Conservation (phyloP, 2,113 vertebrate genomes). For the Phalacrocorax brasilianus region DNA sequence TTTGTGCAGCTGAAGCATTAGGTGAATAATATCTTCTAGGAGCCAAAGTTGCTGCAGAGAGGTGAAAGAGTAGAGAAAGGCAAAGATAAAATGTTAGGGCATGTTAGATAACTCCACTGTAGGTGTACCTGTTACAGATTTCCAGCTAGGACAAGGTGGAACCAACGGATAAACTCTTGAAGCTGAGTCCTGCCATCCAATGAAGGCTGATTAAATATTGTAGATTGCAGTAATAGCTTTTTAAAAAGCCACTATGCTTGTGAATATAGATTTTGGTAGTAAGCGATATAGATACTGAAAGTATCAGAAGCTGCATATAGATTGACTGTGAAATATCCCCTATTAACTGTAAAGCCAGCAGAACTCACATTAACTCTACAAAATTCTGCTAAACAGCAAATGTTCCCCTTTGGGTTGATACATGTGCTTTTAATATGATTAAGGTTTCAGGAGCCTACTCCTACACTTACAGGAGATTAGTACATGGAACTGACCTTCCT, state of each 20-base stretch:
- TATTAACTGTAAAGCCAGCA: background rate
- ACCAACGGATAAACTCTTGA: background rate
- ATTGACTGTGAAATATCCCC: background rate
- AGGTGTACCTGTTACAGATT: background rate
- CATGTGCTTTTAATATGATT: background rate
- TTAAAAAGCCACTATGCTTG: background rate
- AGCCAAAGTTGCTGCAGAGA: background rate
- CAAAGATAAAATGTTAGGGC: background rate
- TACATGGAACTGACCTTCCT: background rate
- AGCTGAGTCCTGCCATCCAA: background rate
- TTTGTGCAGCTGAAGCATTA: background rate
- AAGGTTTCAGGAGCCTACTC: background rate
- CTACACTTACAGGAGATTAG: background rate
- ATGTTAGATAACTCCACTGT: background rate
- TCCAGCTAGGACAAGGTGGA: background rate
- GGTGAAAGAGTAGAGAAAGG: background rate
- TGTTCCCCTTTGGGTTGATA: background rate
- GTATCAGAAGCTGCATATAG: background rate
- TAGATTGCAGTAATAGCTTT: background rate
- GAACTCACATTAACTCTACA: background rate
- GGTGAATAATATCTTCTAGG: background rate
- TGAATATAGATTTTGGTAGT: background rate
- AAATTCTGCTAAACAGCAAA: background rate
- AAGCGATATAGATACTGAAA: background rate
- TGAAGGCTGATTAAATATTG: background rate